Evolutionary conservation across 1,140 invertebrate genomes (phyloP).

Genomic region (Phocides pigmalion): DNA sequence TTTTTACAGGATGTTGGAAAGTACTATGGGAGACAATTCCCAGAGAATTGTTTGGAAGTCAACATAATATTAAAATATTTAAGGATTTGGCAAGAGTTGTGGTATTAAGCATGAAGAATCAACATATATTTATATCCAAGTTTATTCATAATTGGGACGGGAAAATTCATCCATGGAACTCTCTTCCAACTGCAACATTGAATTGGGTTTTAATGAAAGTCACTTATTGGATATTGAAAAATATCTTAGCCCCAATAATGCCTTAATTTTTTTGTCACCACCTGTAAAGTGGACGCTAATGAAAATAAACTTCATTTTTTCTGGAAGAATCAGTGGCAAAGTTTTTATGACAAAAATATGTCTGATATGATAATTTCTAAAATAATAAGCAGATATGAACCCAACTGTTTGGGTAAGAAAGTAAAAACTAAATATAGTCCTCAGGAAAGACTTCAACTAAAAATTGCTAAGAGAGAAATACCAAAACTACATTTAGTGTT

Average conservation of each 20-base stretch:
- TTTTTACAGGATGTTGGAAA: constrained; percentile 49
- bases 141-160: constrained; percentile 68
- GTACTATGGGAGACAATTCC: constrained; percentile 61
- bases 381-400: constrained; percentile 57
- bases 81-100: constrained; percentile 57
- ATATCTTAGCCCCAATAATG: constrained; percentile 67
- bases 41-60: constrained; percentile 58
- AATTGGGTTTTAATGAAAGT: constrained; percentile 52
- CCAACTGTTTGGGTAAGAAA: constrained; percentile 55
- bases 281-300: constrained; percentile 73
- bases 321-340: constrained; percentile 77
- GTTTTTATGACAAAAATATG: constrained; percentile 70
- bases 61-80: constrained; percentile 70
- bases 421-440: constrained; percentile 46
- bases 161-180: constrained; percentile 51
- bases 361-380: constrained; percentile 55
- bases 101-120: constrained; percentile 70
- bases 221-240: constrained; percentile 65
- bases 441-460: constrained; percentile 51
- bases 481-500: constrained; percentile 75
- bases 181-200: constrained; percentile 27
- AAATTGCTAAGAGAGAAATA: constrained; percentile 58
- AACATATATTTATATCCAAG: constrained; percentile 57
- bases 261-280: constrained; percentile 78
- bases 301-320: constrained; percentile 78